These are phyloP conservation scores for Choloepus didactylus DNA, from an alignment of 2,797 vertebrate species.

Conservation along the genomic window DNA sequence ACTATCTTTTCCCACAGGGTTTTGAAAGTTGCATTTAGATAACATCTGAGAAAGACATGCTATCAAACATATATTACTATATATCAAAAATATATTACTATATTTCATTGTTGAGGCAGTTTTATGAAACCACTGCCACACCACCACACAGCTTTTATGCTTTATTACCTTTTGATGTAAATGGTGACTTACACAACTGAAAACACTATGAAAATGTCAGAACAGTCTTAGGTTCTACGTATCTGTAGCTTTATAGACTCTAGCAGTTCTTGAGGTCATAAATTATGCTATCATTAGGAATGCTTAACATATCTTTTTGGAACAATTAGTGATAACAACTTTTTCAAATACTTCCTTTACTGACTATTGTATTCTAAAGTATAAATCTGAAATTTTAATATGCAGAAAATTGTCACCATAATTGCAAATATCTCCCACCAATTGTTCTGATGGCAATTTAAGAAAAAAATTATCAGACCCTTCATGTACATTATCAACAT, in stretches of 20 bases:
- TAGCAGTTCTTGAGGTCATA: neutral
- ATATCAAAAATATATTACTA: constrained; percentile 35
- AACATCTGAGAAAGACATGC: constrained; percentile 58
- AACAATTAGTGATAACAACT: constrained; percentile 39
- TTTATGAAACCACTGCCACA: constrained; percentile 53
- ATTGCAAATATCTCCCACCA: neutral
- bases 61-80: neutral
- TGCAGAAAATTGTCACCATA: neutral
- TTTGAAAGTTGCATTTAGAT: constrained; percentile 66
- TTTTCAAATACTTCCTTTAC: constrained; percentile 59
- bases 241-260: constrained; percentile 42
- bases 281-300: neutral
- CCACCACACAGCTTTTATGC: constrained; percentile 8
- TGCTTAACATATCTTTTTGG: constrained; percentile 19
- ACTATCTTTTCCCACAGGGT: constrained; percentile 28
- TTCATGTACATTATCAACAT: neutral
- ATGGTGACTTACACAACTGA: constrained; percentile 67
- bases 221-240: constrained; percentile 18
- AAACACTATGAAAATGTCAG: constrained; percentile 72
- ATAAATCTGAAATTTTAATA: constrained; percentile 9
- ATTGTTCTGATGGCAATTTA: constrained; percentile 32
- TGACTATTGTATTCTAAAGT: neutral
- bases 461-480: constrained; percentile 1
- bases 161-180: constrained; percentile 71
- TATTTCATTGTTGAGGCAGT: constrained; percentile 45